Base-by-base conservation (phyloP, 2,113 vertebrate species). In the Coptodon bakossiorum region DNA sequence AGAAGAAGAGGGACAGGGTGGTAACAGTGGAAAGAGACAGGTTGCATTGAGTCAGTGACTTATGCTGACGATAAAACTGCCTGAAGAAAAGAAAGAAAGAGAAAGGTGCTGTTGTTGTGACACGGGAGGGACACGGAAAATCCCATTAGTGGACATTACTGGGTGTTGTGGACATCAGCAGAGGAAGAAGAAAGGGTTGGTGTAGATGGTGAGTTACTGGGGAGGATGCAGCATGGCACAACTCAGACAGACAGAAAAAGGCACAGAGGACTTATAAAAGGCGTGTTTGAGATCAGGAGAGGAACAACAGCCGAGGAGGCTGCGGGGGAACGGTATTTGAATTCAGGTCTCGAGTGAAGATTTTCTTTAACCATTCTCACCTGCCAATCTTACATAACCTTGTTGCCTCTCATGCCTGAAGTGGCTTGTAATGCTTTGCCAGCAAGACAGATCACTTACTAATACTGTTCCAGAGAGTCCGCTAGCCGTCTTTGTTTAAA, bases 31-130 rank as follows among this genome's bases (percentile, higher is more conserved):
- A 82, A 89, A 83, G 71, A 88, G 85, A 92, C 90, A 82, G 31
- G 50, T 85, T 27, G 57, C 82, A 83, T 61, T 52, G 89, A 89
- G 87, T 88, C 79, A 11, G 80, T 89, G 91, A 91, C 92, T 95
- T 93, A 91, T 81, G 89, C 82, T 16, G 84, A 88, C 5, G 52
- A 93, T 93, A 91, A 92, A 92, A 83, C 9, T 40, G 89, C 73
- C 76, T 29, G 76, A 66, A 80, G 86, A 91, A 83, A 22, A 57
- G 36, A 86, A 78, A 66, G 88, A 57, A 81, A 87, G 81, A 81
- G 83, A 85, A 56, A 88, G 66, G 83, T 48, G 82, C 84, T 87
- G 89, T 34, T 80, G 88, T 83, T 93, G 86, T 94, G 91, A 88
- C 89, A 82, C 34, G 61, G 36, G 71, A 81, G 81, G 82, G 86